Conservation (phyloP, 1,140 invertebrate genomes). For the Papilio polytes region DNA sequence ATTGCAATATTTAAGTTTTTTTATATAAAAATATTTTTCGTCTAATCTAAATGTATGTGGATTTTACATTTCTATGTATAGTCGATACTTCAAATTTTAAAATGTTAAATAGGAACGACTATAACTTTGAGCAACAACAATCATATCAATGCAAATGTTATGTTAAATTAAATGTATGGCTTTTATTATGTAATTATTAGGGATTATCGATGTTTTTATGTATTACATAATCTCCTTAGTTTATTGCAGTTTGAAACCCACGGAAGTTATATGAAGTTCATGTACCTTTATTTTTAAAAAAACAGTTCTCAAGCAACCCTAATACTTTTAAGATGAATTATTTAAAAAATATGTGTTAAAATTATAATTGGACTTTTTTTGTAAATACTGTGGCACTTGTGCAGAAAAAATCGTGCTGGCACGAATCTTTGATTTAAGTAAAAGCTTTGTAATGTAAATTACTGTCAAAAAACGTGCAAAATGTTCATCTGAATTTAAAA, state of each 20-base stretch:
- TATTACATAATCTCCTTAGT: neutral
- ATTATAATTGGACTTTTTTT: neutral
- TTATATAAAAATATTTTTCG: neutral
- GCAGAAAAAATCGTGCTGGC: neutral
- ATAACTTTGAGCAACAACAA: slow-evolving; percentile 19
- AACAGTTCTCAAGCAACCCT: neutral
- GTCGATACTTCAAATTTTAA: slow-evolving; percentile 2
- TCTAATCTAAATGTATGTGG: neutral
- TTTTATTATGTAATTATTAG: neutral
- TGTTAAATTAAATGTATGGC: neutral
- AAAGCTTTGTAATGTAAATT: neutral
- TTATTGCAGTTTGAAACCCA: neutral
- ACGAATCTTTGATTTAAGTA: neutral
- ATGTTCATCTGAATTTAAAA: too few relatives aligned
- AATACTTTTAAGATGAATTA: neutral
- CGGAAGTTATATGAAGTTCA: too few relatives aligned
- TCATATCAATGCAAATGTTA: slow-evolving; percentile 38
- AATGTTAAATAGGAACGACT: neutral
- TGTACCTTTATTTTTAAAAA: neutral
- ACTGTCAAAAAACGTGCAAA: too few relatives aligned
- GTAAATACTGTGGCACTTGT: neutral
- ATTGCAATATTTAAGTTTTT: slow-evolving; percentile 28
- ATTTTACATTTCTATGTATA: slow-evolving; percentile 12
- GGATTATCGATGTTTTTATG: slow-evolving; percentile 2
- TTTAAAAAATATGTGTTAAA: neutral